Percentiles rank a stretch among this genome's conserved stretches.
These are phyloP conservation scores for Cataglyphis albicans DNA, from an alignment of 2,888 invertebrate genomes.

Conservation along the genomic window DNA sequence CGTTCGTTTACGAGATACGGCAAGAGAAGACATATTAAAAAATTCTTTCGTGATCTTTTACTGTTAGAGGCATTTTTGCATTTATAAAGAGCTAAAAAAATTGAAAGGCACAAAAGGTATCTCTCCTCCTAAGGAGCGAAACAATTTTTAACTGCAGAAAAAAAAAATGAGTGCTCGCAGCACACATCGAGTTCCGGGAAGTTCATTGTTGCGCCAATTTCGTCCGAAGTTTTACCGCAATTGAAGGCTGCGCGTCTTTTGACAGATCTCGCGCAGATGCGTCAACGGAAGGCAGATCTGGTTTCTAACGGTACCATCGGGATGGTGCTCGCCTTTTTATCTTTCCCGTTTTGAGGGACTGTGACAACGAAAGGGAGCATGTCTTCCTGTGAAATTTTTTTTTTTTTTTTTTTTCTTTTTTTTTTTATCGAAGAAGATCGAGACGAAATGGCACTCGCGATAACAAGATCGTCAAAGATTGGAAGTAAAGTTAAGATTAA, in stretches of 20 bases:
- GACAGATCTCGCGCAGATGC: slow-evolving; percentile 49
- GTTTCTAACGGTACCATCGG: slow-evolving; percentile 58
- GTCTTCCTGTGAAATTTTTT: slow-evolving; percentile 3
- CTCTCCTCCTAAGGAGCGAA: neutral
- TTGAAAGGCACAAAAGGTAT: neutral
- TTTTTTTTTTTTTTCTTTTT: neutral
- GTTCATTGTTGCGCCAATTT: slow-evolving; percentile 50
- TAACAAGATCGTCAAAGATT: slow-evolving; percentile 19
- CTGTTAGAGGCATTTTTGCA: neutral
- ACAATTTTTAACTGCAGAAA: neutral
- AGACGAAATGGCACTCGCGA: slow-evolving; percentile 11
- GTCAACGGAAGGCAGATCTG: slow-evolving; percentile 29
- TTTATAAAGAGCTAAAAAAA: neutral
- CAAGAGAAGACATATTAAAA: neutral
- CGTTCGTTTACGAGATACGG: neutral
- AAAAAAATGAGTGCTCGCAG: neutral
- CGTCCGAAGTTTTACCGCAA: slow-evolving; percentile 44
- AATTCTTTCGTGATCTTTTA: neutral
- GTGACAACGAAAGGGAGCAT: slow-evolving; percentile 20
- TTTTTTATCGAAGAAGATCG: slow-evolving; percentile 3
- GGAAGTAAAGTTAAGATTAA: slow-evolving; percentile 36
- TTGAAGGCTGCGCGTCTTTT: slow-evolving; percentile 30
- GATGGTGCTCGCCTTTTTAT: slow-evolving; percentile 30
- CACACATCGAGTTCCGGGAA: slow-evolving; percentile 30
- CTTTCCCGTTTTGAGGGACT: slow-evolving; percentile 21